A percentile compares a stretch with the other conserved stretches of the same genome.
These are phyloP conservation scores for Microcebus griseorufus DNA, from an alignment of 2,113 vertebrate genomes.

Conservation along the genomic window DNA sequence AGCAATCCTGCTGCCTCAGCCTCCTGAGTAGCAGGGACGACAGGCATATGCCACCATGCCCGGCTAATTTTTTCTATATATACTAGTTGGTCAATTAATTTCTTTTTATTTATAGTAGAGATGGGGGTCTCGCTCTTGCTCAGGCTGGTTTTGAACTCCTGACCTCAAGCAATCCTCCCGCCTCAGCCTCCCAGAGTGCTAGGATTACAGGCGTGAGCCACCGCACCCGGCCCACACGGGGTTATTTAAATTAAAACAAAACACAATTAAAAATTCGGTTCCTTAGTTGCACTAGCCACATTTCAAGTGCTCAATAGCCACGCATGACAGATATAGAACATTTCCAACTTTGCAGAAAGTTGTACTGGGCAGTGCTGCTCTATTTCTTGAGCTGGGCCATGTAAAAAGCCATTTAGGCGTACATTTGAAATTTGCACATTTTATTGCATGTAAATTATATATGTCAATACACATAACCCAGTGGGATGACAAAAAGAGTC, in stretches of 20 bases:
- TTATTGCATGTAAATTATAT: background rate
- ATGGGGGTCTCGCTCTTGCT: too few relatives aligned
- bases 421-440: background rate
- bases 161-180: too few relatives aligned
- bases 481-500: background rate
- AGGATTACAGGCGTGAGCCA: too few relatives aligned
- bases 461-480: background rate
- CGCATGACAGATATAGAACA: background rate
- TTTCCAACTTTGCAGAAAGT: background rate
- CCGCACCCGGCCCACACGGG: background rate
- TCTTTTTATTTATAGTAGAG: too few relatives aligned
- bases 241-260: constrained; percentile 47
- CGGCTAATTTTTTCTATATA: too few relatives aligned
- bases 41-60: too few relatives aligned
- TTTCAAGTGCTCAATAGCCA: constrained; percentile 30
- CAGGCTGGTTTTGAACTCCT: too few relatives aligned
- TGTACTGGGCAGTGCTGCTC: background rate
- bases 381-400: background rate
- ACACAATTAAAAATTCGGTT: background rate
- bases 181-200: too few relatives aligned
- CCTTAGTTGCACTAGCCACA: background rate
- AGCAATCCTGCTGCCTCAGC: too few relatives aligned
- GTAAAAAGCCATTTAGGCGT: background rate
- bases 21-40: too few relatives aligned
- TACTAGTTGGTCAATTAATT: too few relatives aligned